Percentiles rank a stretch among this genome's conserved stretches.
These are phyloP conservation scores for Sphaeridia pumilis DNA, from an alignment of 2,888 invertebrate genomes.

Conservation along the genomic window DNA sequence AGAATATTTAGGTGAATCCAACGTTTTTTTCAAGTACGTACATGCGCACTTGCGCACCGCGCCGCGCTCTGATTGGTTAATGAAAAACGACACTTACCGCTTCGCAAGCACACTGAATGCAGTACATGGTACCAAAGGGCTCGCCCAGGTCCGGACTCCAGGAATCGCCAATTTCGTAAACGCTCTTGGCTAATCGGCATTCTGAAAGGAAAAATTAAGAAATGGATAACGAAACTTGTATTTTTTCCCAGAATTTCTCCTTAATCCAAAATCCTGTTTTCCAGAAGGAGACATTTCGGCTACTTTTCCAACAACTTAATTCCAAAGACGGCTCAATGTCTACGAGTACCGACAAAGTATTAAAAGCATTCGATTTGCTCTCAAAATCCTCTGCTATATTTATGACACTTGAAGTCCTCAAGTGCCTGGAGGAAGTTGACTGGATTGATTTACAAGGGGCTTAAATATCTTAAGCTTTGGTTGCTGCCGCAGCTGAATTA, in stretches of 20 bases:
- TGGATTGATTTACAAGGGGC: too few relatives aligned
- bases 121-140: slow-evolving; percentile 87
- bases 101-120: slow-evolving; percentile 89
- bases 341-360: too few relatives aligned
- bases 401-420: too few relatives aligned
- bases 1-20: too few relatives aligned
- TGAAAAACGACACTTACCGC: slow-evolving; percentile 87
- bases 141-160: slow-evolving; percentile 90
- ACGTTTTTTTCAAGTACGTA: too few relatives aligned
- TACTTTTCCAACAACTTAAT: background rate
- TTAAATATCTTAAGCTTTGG: too few relatives aligned
- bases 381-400: too few relatives aligned
- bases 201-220: slow-evolving; percentile 51
- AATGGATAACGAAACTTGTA: background rate
- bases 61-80: too few relatives aligned
- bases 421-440: too few relatives aligned
- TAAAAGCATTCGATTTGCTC: too few relatives aligned
- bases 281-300: background rate
- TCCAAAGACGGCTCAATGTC: background rate
- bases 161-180: slow-evolving; percentile 73
- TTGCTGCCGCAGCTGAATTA: too few relatives aligned
- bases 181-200: slow-evolving; percentile 79
- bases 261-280: background rate
- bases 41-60: too few relatives aligned
- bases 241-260: background rate